Base-by-base conservation (phyloP, 1,140 invertebrate genomes). In the Palaemon carinicauda region DNA sequence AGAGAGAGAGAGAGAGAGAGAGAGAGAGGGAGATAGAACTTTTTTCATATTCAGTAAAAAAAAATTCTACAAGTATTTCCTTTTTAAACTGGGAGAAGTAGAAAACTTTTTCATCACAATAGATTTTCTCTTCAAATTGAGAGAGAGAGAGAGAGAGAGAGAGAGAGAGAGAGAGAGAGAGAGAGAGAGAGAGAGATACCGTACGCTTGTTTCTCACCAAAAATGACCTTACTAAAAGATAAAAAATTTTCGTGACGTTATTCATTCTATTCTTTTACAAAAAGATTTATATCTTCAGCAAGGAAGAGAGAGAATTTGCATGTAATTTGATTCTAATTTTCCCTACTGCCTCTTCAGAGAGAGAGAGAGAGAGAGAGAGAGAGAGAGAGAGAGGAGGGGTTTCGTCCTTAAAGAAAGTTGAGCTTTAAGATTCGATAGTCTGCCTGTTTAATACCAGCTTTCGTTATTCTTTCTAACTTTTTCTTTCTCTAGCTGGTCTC, bases 331-430 rank as follows among this genome's bases (percentile, higher is more conserved):
- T 41, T 41, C 9, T 41, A 41, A 9, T 3, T 41, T 41, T n/a
- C n/a, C 33, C 3, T 4, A 41, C 3, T 41, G 9, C 9, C 9
- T 41, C 33, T 41, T 41, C 33, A 41, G 9, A 41, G 9, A 4
- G 33, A 41, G 41, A 73, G 69, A 73, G 69, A 73, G 69, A 73
- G 69, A 73, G 69, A 73, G 69, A 73, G 69, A 73, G 69, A 73
- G 69, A 73, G 69, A 73, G 69, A 73, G 69, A 73, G 69, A 73
- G 69, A 73, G 69, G 29, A 27, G 29, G 24, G 29, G 69, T n/a
- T n/a, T n/a, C n/a, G n/a, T n/a, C n/a, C n/a, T n/a, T n/a, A n/a
- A n/a, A n/a, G n/a, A n/a, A n/a, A n/a, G n/a, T n/a, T n/a, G n/a
- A n/a, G n/a, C n/a, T n/a, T n/a, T n/a, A n/a, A n/a, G n/a, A n/a